Conservation (phyloP, 2,113 vertebrate genomes). For the Rhabdomys dilectus region DNA sequence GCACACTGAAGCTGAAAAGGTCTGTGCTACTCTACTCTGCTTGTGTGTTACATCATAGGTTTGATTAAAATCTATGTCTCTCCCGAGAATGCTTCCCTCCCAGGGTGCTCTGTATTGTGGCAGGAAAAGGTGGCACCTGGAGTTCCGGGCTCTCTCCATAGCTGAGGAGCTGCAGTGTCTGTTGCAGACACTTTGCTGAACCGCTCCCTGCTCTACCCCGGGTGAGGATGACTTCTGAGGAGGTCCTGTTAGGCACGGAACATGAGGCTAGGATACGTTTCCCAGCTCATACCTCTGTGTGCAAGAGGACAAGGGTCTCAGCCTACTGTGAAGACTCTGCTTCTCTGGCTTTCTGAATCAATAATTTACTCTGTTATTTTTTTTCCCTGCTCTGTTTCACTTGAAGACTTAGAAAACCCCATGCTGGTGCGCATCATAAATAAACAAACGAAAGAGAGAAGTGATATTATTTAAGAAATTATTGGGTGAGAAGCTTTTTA, state of each 20-base stretch:
- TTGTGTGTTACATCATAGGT: neutral
- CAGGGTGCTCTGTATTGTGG: neutral
- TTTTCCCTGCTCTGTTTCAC: neutral
- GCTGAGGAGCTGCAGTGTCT: neutral
- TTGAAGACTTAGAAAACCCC: neutral
- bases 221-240: neutral
- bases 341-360: slow-evolving; percentile 6
- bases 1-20: neutral
- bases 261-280: neutral
- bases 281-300: neutral
- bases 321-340: neutral
- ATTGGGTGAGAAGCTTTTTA: slow-evolving; percentile 13
- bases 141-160: too few species aligned
- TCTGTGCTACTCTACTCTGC: neutral
- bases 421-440: neutral
- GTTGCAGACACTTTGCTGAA: neutral
- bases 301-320: neutral
- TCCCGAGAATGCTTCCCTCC: neutral
- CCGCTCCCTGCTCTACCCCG: neutral
- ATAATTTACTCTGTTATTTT: neutral
- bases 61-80: slow-evolving; percentile 28
- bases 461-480: neutral
- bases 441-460: neutral
- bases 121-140: neutral
- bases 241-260: fast-evolving